Conservation (phyloP, 2,888 invertebrate species). For the Strigamia crassipes region DNA sequence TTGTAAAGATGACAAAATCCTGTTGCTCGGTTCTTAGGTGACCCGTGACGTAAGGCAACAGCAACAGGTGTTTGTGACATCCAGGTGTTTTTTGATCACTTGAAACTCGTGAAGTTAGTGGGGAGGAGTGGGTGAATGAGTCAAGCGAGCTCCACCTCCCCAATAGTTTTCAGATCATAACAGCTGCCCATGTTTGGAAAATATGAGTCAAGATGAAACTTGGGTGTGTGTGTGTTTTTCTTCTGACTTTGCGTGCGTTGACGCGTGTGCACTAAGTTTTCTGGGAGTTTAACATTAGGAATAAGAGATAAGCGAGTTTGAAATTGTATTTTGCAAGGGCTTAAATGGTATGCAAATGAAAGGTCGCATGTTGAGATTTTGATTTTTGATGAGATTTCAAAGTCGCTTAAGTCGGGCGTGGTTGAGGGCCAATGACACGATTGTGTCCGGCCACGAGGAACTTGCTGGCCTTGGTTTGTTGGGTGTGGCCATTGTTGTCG, state of each 20-base stretch:
- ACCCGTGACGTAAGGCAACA: slow-evolving; percentile 14
- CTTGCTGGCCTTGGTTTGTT: slow-evolving; percentile 38
- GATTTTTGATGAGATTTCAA: slow-evolving; percentile 9
- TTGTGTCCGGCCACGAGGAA: slow-evolving; percentile 32
- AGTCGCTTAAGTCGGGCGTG: not conserved
- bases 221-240: not conserved
- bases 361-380: not conserved
- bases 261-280: no score
- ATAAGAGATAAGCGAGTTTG: no score
- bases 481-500: slow-evolving; percentile 36
- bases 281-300: no score
- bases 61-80: slow-evolving; percentile 31
- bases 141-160: not conserved
- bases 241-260: no score
- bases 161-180: not conserved
- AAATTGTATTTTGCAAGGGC: no score
- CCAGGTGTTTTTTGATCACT: slow-evolving; percentile 8
- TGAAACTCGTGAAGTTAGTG: not conserved
- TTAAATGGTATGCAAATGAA: no score
- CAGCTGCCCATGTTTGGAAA: not conserved
- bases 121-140: slow-evolving; percentile 8
- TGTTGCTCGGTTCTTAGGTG: not conserved
- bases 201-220: not conserved
- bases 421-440: slow-evolving; percentile 41
- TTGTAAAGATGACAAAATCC: slow-evolving; percentile 31